These are phyloP conservation scores for Atrichornis clamosus DNA, from an alignment of 2,113 vertebrate species.

Conservation along the genomic window DNA sequence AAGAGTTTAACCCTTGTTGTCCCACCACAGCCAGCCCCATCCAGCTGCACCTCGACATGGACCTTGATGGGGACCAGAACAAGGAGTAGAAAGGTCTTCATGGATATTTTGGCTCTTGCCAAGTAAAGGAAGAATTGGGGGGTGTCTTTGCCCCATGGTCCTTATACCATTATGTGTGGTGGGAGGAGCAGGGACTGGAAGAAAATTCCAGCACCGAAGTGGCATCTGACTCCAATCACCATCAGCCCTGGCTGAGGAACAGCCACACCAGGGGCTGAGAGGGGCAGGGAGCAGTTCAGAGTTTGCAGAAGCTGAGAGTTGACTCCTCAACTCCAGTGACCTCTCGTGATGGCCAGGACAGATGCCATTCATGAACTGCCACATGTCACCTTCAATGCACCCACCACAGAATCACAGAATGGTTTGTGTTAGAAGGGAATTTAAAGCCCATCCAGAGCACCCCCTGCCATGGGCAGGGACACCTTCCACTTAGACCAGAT, in stretches of 20 bases:
- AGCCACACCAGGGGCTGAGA: accelerated
- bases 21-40: not conserved
- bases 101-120: not conserved
- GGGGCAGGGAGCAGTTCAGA: not conserved
- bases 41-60: not conserved
- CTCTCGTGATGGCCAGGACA: not conserved
- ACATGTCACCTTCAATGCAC: accelerated
- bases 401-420: not conserved
- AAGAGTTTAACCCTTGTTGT: constrained; percentile 5
- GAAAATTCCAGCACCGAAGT: not conserved
- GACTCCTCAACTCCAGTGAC: not conserved
- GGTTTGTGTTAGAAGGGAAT: not conserved
- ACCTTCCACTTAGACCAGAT: not conserved
- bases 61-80: not conserved
- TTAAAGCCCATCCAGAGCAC: not conserved
- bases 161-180: not conserved
- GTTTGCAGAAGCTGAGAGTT: not conserved
- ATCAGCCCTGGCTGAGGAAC: not conserved
- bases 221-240: not conserved
- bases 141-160: not conserved
- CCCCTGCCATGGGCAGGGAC: not conserved
- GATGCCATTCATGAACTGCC: not conserved
- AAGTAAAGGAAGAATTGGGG: not conserved
- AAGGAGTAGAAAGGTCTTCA: not conserved
- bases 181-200: not conserved